Evolutionary conservation across 2,888 invertebrate species (phyloP).

Genomic region (Junonia oenone): DNA sequence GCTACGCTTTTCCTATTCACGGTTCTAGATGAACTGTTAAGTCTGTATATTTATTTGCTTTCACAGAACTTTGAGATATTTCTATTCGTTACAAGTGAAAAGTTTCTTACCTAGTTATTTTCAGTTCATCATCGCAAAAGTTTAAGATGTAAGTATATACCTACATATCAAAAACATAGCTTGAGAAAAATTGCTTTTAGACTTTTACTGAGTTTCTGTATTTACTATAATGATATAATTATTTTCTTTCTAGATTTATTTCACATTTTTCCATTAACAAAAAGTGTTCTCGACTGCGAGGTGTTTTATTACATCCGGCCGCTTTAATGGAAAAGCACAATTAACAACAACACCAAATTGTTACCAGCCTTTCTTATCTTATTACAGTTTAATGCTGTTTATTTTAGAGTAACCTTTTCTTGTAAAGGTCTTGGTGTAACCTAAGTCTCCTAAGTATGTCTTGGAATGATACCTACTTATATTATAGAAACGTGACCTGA

Average conservation of each 20-base stretch:
- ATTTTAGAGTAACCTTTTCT: neutral
- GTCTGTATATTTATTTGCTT: neutral
- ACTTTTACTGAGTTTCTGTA: too few species aligned
- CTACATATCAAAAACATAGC: neutral
- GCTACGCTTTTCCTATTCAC: conserved; percentile 3
- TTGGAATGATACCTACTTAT: too few species aligned
- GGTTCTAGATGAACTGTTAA: neutral
- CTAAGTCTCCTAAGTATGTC: neutral
- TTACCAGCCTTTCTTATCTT: neutral
- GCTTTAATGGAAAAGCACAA: neutral
- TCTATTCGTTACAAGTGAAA: neutral
- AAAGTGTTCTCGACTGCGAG: neutral
- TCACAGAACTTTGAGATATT: neutral
- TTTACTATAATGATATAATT: neutral
- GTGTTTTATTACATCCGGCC: neutral
- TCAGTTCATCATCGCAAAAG: neutral
- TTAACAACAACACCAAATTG: neutral
- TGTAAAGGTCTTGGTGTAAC: neutral
- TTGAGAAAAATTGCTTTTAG: too few species aligned
- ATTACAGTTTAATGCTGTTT: neutral
- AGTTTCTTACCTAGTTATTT: neutral
- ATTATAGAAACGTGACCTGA: too few species aligned
- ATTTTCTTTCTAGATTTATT: neutral
- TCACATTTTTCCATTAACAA: neutral
- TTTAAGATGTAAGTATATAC: too few species aligned